A percentile compares a stretch with the other conserved stretches of the same genome.
Evolutionary conservation across 1,140 invertebrate species (phyloP).

Genomic region (Pseudomyrmex flavicornis): DNA sequence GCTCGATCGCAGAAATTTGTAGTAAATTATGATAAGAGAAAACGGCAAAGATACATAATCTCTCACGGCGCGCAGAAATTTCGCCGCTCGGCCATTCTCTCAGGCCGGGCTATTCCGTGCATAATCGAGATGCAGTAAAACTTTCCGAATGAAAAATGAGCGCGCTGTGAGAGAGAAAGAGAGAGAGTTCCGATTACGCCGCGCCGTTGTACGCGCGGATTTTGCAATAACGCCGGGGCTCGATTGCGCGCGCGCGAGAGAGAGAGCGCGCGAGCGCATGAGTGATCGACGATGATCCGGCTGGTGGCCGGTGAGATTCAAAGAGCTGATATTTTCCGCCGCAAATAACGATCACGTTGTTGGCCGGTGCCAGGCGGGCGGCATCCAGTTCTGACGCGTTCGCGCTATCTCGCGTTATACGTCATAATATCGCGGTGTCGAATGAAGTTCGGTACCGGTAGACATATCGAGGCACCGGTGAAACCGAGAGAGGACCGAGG

Average conservation of each 20-base stretch:
- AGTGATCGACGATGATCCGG: conserved; percentile 56
- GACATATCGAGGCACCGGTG: conserved; percentile 38
- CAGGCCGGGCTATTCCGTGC: conserved; percentile 14
- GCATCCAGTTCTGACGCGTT: conserved; percentile 65
- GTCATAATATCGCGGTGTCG: conserved; percentile 77
- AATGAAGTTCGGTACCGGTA: conserved; percentile 70
- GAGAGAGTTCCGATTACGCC: conserved; percentile 5
- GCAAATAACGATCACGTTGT: conserved; percentile 74
- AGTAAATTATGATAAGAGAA: conserved; percentile 7
- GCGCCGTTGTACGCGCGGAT: conserved; percentile 17
- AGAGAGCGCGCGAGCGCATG: background rate
- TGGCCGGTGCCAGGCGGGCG: conserved; percentile 18
- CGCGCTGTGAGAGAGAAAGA: background rate
- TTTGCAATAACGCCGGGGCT: conserved; percentile 52
- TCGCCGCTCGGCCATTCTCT: background rate
- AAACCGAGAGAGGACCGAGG: conserved; percentile 27
- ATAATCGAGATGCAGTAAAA: conserved; percentile 55
- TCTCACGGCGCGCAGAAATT: background rate
- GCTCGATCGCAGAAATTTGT: background rate
- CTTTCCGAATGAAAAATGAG: conserved; percentile 37
- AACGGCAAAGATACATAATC: background rate
- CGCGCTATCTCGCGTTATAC: conserved; percentile 73
- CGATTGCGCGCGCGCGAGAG: conserved; percentile 21
- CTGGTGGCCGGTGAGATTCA: conserved; percentile 43
- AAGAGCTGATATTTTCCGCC: conserved; percentile 69